Evolutionary conservation across 2,113 vertebrate genomes (phyloP).

Genomic region (Melanostigma gelatinosum): DNA sequence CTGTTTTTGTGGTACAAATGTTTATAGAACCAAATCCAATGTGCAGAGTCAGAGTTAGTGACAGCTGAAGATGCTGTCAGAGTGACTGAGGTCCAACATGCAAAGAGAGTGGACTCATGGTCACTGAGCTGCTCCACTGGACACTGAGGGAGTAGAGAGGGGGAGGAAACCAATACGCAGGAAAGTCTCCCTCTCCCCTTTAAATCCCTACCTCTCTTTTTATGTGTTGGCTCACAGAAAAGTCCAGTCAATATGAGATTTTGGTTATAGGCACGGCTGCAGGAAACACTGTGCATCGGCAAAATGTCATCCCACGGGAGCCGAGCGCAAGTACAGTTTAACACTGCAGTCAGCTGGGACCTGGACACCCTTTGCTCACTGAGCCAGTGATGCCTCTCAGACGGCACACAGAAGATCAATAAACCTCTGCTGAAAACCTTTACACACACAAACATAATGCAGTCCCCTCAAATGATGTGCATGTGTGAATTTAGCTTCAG

Average conservation of each 20-base stretch:
- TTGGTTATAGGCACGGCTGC: not conserved
- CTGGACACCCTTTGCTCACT: not conserved
- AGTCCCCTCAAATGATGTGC: not conserved
- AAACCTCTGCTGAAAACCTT: not conserved
- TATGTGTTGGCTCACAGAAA: not conserved
- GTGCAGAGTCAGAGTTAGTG: not conserved
- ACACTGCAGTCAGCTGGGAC: slow-evolving; percentile 3
- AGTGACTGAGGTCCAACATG: not conserved
- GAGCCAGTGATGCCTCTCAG: not conserved
- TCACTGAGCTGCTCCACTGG: not conserved
- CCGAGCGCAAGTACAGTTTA: slow-evolving; percentile 21
- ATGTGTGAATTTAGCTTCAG: not conserved
- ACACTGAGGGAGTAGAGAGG: not conserved
- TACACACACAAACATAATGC: not conserved
- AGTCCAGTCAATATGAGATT: slow-evolving; percentile 5
- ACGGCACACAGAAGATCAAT: slow-evolving; percentile 10
- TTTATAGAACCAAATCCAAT: not conserved
- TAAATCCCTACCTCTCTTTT: not conserved
- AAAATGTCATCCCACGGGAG: slow-evolving; percentile 1
- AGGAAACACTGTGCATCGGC: not conserved
- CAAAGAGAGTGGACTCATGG: not conserved
- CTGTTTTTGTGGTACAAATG: not conserved
- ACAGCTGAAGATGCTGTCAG: not conserved
- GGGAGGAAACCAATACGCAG: not conserved
- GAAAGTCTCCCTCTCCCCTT: not conserved